Percentiles rank a stretch among this genome's conserved stretches.
Evolutionary conservation across 2,888 invertebrate genomes (phyloP).

Genomic region (Napeogenes sylphis): DNA sequence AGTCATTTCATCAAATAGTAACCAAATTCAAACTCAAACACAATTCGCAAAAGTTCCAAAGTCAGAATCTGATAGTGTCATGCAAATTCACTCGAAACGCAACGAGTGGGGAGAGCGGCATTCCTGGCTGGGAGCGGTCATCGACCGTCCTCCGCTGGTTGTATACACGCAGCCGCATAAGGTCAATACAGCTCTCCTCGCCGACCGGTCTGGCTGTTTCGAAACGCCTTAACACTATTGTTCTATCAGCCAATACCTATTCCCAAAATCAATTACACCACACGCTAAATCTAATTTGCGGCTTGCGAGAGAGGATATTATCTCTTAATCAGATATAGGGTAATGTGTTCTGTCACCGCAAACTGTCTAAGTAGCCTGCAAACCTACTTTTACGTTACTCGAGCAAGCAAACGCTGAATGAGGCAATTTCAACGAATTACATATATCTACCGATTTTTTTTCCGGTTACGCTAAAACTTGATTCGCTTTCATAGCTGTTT

Average conservation of each 20-base stretch:
- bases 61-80: constrained; percentile 36
- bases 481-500: constrained; percentile 27
- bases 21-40: constrained; percentile 22
- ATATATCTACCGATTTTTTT: constrained; percentile 19
- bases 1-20: constrained; percentile 10
- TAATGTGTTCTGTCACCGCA: constrained; percentile 27
- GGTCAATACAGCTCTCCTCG: constrained; percentile 59
- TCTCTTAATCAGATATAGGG: constrained; percentile 45
- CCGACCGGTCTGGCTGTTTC: constrained; percentile 53
- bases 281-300: constrained; percentile 58
- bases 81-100: constrained; percentile 71
- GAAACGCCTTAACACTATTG: constrained; percentile 53
- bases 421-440: constrained; percentile 23
- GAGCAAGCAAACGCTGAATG: constrained; percentile 11
- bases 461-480: constrained; percentile 22
- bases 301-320: constrained; percentile 53
- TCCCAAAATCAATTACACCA: constrained; percentile 64
- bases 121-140: constrained; percentile 65
- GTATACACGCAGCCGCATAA: constrained; percentile 74
- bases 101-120: constrained; percentile 63
- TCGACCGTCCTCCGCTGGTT: constrained; percentile 74
- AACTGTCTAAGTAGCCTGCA: constrained; percentile 8
- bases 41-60: constrained; percentile 25
- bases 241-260: constrained; percentile 44
- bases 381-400: constrained; percentile 19